Evolutionary conservation across 2,888 invertebrate genomes (phyloP).

Genomic region (Perizoma flavofasciatum): DNA sequence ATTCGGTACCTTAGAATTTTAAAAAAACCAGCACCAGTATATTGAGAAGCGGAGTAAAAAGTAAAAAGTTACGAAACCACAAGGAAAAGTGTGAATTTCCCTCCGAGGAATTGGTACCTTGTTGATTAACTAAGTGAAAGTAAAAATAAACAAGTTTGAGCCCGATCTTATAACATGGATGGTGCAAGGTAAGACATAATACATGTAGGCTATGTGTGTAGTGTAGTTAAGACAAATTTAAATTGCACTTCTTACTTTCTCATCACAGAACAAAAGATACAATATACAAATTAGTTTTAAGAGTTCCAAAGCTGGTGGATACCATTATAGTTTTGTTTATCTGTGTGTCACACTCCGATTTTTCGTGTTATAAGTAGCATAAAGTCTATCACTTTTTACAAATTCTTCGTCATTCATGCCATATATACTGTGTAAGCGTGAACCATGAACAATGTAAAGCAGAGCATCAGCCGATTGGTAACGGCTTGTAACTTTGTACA

Average conservation of each 20-base stretch:
- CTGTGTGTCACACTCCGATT: too few species aligned
- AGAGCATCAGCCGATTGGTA: conserved; percentile 26
- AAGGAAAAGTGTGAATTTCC: conserved; percentile 39
- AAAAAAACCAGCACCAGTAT: neutral
- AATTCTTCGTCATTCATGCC: too few species aligned
- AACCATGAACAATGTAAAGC: conserved; percentile 18
- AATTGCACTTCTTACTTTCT: conserved; percentile 6
- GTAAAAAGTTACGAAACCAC: conserved; percentile 36
- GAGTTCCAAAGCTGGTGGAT: too few species aligned
- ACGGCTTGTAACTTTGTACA: conserved; percentile 14
- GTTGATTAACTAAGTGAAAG: conserved; percentile 58
- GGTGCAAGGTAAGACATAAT: conserved; percentile 19
- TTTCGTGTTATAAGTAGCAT: too few species aligned
- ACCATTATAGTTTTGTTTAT: too few species aligned
- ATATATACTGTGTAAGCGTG: neutral
- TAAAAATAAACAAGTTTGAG: conserved; percentile 43
- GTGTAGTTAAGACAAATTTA: conserved; percentile 9
- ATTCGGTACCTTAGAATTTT: neutral
- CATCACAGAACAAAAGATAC: neutral
- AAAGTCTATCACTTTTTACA: too few species aligned
- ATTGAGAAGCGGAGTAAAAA: neutral
- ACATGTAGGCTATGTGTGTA: conserved; percentile 8
- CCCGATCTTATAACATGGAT: conserved; percentile 24
- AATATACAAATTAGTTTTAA: too few species aligned
- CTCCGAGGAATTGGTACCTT: conserved; percentile 35